Base-by-base conservation (phyloP, 2,888 invertebrate species). In the Amblyjoppa proteus region DNA sequence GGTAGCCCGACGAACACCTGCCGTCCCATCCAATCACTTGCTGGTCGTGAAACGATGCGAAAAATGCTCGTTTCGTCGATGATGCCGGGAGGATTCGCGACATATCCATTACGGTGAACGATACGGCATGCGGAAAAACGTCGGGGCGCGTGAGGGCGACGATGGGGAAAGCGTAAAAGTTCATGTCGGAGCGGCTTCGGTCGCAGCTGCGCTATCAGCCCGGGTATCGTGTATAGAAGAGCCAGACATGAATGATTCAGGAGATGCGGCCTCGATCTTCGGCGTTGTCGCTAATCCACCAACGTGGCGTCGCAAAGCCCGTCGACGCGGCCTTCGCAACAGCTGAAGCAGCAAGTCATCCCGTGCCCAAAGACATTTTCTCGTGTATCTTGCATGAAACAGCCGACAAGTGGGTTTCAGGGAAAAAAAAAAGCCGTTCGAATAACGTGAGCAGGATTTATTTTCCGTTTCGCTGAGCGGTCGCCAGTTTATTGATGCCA, bases 181-280 rank as follows among this genome's bases (percentile, higher is more conserved):
- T 4, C 38, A 49, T 25, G 68, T 41, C 34, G 64, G 31, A 16
- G 38, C 9, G 56, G 70, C 31, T 53, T 38, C 20, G 45, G 58
- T 70, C 69, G n/a, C 58, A 49, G 41, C 56, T 53, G 53, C 31
- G 45, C 41, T 56, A 53, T 73, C 9, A 53, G 11, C 28, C 16
- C 25, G 28, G 16, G 20, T 64, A 75, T 64, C 61, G 64, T 34
- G 64, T 64, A 64, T n/a, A 41, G 38, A 31, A 13, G n/a, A 38
- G 53, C 66, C 41, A 31, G 38, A 11, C 45, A 79, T 75, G 83
- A 83, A 79, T 79, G 74, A 83, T 83, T 79, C 83, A 79, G 41
- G 25, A 83, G 58, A 58, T 31, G 74, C 34, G 58, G 58, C 61
- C 66, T 20, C 11, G 76, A 56, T 56, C 53, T 53, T 53, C 38